These are phyloP conservation scores for Megaceryle maxima DNA, from an alignment of 2,113 vertebrate species.

Conservation along the genomic window DNA sequence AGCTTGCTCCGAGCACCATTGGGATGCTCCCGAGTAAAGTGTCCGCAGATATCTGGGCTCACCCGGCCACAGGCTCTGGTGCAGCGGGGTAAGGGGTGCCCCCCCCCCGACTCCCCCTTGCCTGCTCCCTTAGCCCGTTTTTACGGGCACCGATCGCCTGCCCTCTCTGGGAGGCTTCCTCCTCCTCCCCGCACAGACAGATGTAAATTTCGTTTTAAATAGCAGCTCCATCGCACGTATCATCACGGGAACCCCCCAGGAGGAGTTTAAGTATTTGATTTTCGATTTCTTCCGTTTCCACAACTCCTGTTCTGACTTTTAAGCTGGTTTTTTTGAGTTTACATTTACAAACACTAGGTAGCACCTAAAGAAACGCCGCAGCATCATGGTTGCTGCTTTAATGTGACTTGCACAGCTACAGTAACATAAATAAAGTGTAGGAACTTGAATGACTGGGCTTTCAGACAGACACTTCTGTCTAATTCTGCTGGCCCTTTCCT, in stretches of 20 bases:
- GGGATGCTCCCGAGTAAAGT: neutral
- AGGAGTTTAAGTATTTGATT: neutral
- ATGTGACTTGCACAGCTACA: neutral
- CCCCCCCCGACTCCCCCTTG: neutral
- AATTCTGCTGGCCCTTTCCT: neutral
- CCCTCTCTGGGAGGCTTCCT: neutral
- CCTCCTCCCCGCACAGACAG: neutral
- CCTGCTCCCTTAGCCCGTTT: accelerated
- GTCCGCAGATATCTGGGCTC: neutral
- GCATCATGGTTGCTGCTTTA: neutral
- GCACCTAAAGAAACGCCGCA: neutral
- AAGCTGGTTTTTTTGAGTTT: neutral
- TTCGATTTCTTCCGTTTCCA: neutral
- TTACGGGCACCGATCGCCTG: neutral
- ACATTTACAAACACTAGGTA: neutral
- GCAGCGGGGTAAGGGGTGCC: neutral
- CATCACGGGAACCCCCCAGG: neutral
- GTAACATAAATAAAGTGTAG: neutral
- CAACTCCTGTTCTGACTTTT: neutral
- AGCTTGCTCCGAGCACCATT: neutral
- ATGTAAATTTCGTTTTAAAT: neutral
- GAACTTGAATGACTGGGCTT: neutral
- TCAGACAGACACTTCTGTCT: neutral
- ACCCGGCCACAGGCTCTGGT: neutral
- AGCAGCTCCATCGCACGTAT: neutral